Evolutionary conservation across 2,888 invertebrate genomes (phyloP).

Genomic region (Scrobipalpa costella): DNA sequence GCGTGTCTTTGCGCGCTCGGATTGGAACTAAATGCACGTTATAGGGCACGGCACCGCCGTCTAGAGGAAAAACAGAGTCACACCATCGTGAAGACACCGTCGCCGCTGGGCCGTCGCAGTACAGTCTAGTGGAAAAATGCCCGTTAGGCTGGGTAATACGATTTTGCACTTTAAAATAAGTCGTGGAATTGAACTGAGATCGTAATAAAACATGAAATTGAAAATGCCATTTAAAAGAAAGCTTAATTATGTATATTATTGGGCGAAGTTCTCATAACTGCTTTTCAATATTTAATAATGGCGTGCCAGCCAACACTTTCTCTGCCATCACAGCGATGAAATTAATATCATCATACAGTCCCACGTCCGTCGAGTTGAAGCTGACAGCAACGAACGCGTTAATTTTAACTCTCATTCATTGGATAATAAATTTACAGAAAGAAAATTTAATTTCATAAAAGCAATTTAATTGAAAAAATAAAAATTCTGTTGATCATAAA

Average conservation of each 20-base stretch:
- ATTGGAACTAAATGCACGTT: no score
- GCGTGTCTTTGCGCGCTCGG: no score
- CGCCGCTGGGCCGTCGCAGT: no score
- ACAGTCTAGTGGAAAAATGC: no score
- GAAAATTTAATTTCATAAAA: constrained; percentile 11
- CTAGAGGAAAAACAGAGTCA: no score
- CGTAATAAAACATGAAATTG: no score
- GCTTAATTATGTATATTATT: background rate
- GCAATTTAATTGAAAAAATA: background rate
- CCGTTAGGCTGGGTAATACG: no score
- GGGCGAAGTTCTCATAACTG: background rate
- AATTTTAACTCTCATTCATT: background rate
- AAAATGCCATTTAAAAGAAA: no score
- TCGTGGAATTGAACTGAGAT: no score
- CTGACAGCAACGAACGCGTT: background rate
- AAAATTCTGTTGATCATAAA: background rate
- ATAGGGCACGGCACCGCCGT: no score
- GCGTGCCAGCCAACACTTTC: background rate
- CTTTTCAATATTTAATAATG: background rate
- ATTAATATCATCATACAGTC: background rate
- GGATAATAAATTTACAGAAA: background rate
- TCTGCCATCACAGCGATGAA: background rate
- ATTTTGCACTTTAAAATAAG: no score
- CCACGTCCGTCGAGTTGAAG: background rate
- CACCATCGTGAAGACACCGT: no score